phyloP scores from a whole-genome alignment of 1,140 invertebrate species.

The Bombus picipes region DNA sequence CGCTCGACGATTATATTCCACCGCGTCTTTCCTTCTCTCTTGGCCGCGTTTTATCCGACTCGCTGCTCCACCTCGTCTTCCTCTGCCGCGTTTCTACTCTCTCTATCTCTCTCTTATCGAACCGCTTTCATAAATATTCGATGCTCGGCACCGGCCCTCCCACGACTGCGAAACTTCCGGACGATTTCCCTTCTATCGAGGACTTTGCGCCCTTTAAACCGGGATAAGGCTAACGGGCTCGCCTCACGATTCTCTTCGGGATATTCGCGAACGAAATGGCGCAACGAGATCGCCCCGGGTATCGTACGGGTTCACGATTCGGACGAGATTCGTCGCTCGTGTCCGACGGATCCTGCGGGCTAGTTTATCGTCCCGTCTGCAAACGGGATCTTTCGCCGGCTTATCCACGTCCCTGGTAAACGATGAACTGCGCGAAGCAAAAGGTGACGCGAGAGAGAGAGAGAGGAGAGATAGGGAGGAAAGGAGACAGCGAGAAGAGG shows the following conservation, averaged over 20 bases:
- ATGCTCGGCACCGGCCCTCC: constrained; percentile 50
- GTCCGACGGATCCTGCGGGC: not conserved
- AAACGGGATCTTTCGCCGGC: constrained; percentile 3
- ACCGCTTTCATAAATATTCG: constrained; percentile 69
- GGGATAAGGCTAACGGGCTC: constrained; percentile 48
- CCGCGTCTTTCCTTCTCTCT: constrained; percentile 5
- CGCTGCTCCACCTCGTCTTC: not conserved
- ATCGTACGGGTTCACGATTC: not conserved
- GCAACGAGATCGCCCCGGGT: not conserved
- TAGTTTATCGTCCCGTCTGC: not conserved
- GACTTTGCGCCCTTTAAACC: constrained; percentile 60
- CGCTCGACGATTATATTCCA: constrained; percentile 56
- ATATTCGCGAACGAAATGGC: constrained; percentile 33
- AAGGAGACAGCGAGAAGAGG: too few species aligned
- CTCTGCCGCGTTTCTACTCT: not conserved
- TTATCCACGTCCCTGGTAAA: constrained; percentile 9
- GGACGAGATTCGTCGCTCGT: not conserved
- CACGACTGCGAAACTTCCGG: constrained; percentile 64
- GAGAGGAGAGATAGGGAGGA: not conserved
- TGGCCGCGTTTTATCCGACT: not conserved
- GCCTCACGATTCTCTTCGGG: constrained; percentile 44
- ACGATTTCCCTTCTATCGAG: constrained; percentile 59
- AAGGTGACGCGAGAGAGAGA: not conserved
- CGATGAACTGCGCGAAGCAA: not conserved
- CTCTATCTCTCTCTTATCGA: constrained; percentile 34